These are phyloP conservation scores for Erebia aethiops DNA, from an alignment of 2,888 invertebrate genomes.

Conservation along the genomic window DNA sequence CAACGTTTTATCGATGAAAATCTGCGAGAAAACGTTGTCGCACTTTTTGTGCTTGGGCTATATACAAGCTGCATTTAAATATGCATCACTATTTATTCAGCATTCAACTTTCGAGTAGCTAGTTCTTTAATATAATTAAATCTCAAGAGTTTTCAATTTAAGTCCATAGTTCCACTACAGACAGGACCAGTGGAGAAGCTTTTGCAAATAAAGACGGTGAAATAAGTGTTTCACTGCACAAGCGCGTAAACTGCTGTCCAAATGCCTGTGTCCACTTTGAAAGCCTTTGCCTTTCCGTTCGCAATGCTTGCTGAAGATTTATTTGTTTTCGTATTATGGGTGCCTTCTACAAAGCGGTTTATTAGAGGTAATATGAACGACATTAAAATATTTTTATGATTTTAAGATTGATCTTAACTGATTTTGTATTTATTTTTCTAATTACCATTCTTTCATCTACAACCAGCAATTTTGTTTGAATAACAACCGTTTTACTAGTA, in stretches of 20 bases:
- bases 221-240: conserved; percentile 27
- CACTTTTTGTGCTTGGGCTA: too few relatives aligned
- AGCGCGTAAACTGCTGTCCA: conserved; percentile 24
- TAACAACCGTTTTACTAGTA: too few relatives aligned
- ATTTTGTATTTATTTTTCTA: too few relatives aligned
- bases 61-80: too few relatives aligned
- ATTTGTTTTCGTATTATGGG: background rate
- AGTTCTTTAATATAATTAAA: background rate
- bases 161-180: background rate
- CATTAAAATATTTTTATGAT: background rate
- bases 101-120: too few relatives aligned
- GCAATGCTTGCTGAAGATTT: conserved; percentile 20
- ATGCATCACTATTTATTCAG: too few relatives aligned
- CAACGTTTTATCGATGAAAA: too few relatives aligned
- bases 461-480: too few relatives aligned
- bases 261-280: conserved; percentile 28
- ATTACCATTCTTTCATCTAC: too few relatives aligned
- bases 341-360: background rate
- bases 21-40: too few relatives aligned
- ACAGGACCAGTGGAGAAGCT: conserved; percentile 1
- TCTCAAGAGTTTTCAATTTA: background rate
- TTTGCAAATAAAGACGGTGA: conserved; percentile 26
- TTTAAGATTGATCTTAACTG: too few relatives aligned
- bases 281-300: conserved; percentile 24
- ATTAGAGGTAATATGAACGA: too few relatives aligned